Evolutionary conservation across 2,797 vertebrate genomes (phyloP).

Genomic region (Macropus fuliginosus): DNA sequence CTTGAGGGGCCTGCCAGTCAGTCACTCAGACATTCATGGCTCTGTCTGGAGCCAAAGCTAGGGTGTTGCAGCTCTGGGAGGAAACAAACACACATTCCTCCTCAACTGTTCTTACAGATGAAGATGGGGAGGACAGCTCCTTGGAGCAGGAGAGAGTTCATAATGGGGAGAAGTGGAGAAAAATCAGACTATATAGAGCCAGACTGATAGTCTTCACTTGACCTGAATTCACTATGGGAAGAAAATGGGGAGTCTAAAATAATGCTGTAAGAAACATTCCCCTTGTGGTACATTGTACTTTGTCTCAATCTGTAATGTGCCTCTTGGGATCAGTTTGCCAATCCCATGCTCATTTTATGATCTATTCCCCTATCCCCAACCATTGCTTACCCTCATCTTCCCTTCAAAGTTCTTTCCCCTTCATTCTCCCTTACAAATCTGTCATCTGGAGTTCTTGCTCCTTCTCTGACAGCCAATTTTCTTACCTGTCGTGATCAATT

Average conservation of each 20-base stretch:
- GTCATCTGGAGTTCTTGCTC: not conserved
- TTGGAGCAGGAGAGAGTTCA: not conserved
- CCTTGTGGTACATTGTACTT: not conserved
- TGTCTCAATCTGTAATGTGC: not conserved
- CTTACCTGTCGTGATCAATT: slow-evolving; percentile 73
- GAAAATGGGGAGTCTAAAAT: slow-evolving; percentile 45
- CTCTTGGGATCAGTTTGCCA: not conserved
- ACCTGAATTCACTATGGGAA: not conserved
- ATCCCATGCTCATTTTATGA: not conserved
- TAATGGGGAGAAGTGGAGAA: not conserved
- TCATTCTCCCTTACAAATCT: not conserved
- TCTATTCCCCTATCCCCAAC: not conserved
- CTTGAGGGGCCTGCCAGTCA: not conserved
- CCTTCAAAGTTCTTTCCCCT: not conserved
- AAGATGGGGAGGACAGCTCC: not conserved
- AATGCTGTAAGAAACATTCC: slow-evolving; percentile 26
- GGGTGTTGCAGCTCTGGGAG: not conserved
- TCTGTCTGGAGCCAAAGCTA: not conserved
- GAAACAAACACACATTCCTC: not conserved
- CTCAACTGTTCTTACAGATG: not conserved
- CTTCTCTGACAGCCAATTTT: slow-evolving; percentile 71
- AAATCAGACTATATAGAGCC: not conserved
- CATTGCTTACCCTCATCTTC: not conserved
- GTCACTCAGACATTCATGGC: not conserved
- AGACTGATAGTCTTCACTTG: not conserved